Evolutionary conservation across 2,888 invertebrate genomes (phyloP), one percentile per base, ranked within the genome.

Genomic region (Cheilosia variabilis): DNA sequence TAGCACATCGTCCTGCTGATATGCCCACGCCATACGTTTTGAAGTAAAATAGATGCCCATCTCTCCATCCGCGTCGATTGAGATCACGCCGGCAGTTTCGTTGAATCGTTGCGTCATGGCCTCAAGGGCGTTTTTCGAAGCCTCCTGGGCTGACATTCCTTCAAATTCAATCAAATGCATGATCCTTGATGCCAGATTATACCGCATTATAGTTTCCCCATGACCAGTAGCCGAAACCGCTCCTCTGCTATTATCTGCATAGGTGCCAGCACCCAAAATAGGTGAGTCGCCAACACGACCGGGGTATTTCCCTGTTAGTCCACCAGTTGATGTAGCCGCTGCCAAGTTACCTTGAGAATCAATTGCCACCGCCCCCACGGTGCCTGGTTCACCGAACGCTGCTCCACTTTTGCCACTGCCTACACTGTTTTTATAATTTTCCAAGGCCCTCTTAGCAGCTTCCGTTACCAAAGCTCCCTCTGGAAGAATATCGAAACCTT

Each of bases 291-390:
- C 96, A 87, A 96, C 95, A 34, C 96, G 93, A 0, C 96, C 96
- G 0, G 95, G 94, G 88, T 95, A 93, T 91, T 96, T 96, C 0
- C 96, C 97, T 66, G 94, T 96, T 88, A 96, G 95, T 0, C 97
- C 97, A 1, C 97, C 97, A 0, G 97, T 97, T 9, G 97, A 97
- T 0, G 97, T 97, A 0, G 96, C 97, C 1, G 95, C 96, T 0
- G 96, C 96, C 58, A 97, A 92, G 89, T 95, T 95, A 0, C 97
- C 97, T 17, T 93, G 55, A 0, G 37, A 24, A 43, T 84, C 80
- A 27, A 97, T 92, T 0, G 96, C 97, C 1, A 97, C 96, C 3
- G 97, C 96, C 6, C 97, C 97, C 0, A 97, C 97, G 0, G 97
- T 97, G 7, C 96, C 96, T 19, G 95, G 95, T 75, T 94, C 95